Percentiles rank a stretch among this genome's conserved stretches.
These are phyloP conservation scores for Luffia ferchaultella DNA, from an alignment of 2,888 invertebrate genomes.

Conservation along the genomic window DNA sequence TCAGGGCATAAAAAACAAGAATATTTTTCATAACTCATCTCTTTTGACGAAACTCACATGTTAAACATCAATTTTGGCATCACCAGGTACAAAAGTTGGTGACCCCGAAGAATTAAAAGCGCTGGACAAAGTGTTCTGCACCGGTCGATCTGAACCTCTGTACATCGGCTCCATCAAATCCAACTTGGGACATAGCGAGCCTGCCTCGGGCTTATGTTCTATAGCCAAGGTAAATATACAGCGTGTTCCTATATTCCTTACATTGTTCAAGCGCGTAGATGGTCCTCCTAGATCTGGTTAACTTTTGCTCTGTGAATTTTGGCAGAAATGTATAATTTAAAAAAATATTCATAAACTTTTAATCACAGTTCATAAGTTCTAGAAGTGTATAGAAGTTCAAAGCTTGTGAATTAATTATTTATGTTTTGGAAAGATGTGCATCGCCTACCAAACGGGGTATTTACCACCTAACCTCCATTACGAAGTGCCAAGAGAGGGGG, in stretches of 20 bases:
- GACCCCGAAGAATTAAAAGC: constrained; percentile 92
- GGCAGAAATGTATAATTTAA: background rate
- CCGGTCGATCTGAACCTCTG: constrained; percentile 77
- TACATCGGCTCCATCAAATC: constrained; percentile 92
- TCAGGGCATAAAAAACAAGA: too few relatives aligned
- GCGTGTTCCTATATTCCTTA: background rate
- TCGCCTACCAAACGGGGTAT: constrained; percentile 80
- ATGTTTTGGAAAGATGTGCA: too few relatives aligned
- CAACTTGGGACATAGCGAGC: constrained; percentile 93
- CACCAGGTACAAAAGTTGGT: constrained; percentile 75
- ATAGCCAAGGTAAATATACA: constrained; percentile 74
- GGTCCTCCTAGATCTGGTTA: background rate
- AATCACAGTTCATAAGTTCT: too few relatives aligned
- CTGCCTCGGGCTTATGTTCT: constrained; percentile 84
- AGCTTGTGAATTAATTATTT: too few relatives aligned
- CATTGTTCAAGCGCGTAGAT: background rate
- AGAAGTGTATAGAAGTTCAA: too few relatives aligned
- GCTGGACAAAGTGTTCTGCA: constrained; percentile 81
- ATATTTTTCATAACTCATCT: too few relatives aligned
- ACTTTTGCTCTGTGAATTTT: background rate
- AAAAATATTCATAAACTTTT: too few relatives aligned
- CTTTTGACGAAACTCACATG: too few relatives aligned
- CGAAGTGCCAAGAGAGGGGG: constrained; percentile 66
- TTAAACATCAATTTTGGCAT: too few relatives aligned
- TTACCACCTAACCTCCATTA: constrained; percentile 91